A percentile compares a stretch with the other conserved stretches of the same genome.
These are phyloP conservation scores for Drosophila rhopaloa DNA, from an alignment of 1,140 invertebrate genomes.

Conservation along the genomic window DNA sequence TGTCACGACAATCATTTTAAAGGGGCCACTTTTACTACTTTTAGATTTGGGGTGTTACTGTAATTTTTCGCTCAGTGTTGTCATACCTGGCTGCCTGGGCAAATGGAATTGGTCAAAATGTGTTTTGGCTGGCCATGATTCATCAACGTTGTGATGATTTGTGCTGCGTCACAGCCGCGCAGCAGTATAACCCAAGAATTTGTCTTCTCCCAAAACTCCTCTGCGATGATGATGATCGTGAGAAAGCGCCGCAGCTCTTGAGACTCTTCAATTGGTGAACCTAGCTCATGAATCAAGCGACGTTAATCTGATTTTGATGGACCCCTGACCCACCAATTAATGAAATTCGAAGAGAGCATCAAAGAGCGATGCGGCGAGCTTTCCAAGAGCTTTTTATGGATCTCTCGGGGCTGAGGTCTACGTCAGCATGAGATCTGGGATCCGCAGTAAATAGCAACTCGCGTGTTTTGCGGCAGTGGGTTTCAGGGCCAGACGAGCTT, in stretches of 20 bases:
- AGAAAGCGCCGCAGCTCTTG: constrained; percentile 21
- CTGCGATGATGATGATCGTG: constrained; percentile 31
- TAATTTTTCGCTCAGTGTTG: constrained; percentile 26
- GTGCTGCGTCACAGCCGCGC: constrained; percentile 49
- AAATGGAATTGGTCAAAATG: constrained; percentile 10
- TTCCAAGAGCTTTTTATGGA: constrained; percentile 17
- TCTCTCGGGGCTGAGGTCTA: neutral
- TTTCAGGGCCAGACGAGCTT: constrained; percentile 35
- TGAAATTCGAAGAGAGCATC: constrained; percentile 1
- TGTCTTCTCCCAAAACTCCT: constrained; percentile 9
- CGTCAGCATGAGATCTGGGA: constrained; percentile 12
- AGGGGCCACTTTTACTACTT: too few relatives aligned
- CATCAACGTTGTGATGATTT: constrained; percentile 17
- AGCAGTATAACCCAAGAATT: neutral
- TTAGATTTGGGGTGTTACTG: too few relatives aligned
- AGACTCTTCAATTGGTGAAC: constrained; percentile 6
- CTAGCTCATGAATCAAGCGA: constrained; percentile 13
- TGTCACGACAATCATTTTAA: too few relatives aligned
- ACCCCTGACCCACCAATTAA: constrained; percentile 36
- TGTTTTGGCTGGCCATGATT: constrained; percentile 25
- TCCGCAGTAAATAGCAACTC: constrained; percentile 20
- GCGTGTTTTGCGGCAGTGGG: constrained; percentile 31
- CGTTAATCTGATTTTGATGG: constrained; percentile 22
- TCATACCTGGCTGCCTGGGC: constrained; percentile 26
- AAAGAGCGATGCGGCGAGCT: constrained; percentile 5